phyloP scores from a whole-genome alignment of 2,888 invertebrate genomes.

The Agriopis aurantiaria region DNA sequence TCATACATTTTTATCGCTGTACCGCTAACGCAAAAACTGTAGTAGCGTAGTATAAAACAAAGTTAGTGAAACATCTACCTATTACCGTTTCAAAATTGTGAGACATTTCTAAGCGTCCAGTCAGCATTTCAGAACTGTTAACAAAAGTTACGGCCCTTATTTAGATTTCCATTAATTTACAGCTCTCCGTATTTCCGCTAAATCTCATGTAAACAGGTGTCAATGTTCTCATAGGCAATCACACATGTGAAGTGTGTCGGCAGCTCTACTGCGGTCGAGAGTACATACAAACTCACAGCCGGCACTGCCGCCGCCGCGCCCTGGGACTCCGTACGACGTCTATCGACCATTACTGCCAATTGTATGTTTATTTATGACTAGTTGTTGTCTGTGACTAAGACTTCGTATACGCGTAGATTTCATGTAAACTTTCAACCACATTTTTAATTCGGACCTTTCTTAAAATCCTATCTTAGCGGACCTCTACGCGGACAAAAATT shows the following conservation, averaged over 20 bases:
- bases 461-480: too few relatives aligned
- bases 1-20: too few relatives aligned
- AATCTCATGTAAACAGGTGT: slow-evolving; percentile 43
- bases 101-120: too few relatives aligned
- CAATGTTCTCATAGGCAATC: slow-evolving; percentile 43
- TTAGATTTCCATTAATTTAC: background rate
- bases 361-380: slow-evolving; percentile 37
- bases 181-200: slow-evolving; percentile 16
- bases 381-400: too few relatives aligned
- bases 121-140: background rate
- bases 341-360: slow-evolving; percentile 41
- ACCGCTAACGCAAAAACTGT: too few relatives aligned
- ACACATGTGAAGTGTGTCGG: slow-evolving; percentile 38
- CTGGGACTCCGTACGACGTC: slow-evolving; percentile 35
- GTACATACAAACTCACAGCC: slow-evolving; percentile 29
- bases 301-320: slow-evolving; percentile 13
- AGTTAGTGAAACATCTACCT: too few relatives aligned
- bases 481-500: too few relatives aligned
- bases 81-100: too few relatives aligned
- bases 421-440: too few relatives aligned
- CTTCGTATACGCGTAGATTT: too few relatives aligned
- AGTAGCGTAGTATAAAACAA: too few relatives aligned
- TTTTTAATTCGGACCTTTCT: too few relatives aligned
- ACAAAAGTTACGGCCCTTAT: background rate
- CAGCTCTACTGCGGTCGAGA: slow-evolving; percentile 39